Conservation (phyloP, 2,888 invertebrate species). For the Deilephila porcellus region DNA sequence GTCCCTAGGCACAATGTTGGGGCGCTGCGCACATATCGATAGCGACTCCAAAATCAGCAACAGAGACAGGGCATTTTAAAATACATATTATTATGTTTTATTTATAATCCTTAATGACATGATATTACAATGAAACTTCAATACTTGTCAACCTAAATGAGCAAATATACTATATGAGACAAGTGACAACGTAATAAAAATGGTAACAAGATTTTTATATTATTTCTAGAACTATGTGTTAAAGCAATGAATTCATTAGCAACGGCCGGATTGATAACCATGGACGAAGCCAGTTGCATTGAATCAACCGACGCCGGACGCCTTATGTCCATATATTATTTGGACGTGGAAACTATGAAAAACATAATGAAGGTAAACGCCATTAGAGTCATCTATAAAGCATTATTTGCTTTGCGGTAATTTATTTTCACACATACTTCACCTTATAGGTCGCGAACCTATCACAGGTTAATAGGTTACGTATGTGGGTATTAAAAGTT, state of each 20-base stretch:
- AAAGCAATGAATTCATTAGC: conserved; percentile 88
- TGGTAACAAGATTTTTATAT: too few species aligned
- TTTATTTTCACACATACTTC: conserved; percentile 14
- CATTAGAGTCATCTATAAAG: conserved; percentile 13
- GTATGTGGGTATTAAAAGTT: conserved; percentile 18
- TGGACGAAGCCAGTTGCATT: conserved; percentile 84
- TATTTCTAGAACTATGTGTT: conserved; percentile 87
- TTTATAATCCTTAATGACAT: too few species aligned
- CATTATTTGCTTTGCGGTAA: conserved; percentile 1
- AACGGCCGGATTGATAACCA: conserved; percentile 86
- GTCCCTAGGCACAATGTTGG: too few species aligned
- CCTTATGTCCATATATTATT: conserved; percentile 89
- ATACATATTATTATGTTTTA: too few species aligned
- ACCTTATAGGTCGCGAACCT: conserved; percentile 11
- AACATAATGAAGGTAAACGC: conserved; percentile 84
- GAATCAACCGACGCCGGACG: conserved; percentile 86
- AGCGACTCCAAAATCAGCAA: too few species aligned
- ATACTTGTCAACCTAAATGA: too few species aligned
- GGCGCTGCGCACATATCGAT: too few species aligned
- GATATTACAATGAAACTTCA: too few species aligned
- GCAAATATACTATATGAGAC: too few species aligned
- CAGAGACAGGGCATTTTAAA: too few species aligned
- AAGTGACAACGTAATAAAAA: too few species aligned
- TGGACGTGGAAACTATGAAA: conserved; percentile 91
- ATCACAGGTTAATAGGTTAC: conserved; percentile 33